A percentile compares a stretch with the other conserved stretches of the same genome.
Conservation (phyloP, 2,113 vertebrate species). For the Dunckerocampus dactyliophorus region DNA sequence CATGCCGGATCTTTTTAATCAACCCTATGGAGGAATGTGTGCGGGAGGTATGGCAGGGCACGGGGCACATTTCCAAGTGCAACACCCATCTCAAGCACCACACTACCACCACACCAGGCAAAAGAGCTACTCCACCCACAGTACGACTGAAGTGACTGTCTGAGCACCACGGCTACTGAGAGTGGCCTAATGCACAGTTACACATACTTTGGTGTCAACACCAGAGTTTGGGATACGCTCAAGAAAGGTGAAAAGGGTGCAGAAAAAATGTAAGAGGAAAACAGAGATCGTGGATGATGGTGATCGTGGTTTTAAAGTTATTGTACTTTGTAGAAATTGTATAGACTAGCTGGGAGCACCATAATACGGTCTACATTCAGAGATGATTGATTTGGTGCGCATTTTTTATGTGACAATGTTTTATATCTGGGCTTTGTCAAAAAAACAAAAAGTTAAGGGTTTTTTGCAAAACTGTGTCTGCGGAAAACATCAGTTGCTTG, state of each 20-base stretch:
- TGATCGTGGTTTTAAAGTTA: background rate
- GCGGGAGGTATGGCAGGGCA: conserved; percentile 30
- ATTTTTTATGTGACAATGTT: background rate
- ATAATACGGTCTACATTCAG: too few relatives aligned
- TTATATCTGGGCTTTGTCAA: background rate
- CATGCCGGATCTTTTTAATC: conserved; percentile 72
- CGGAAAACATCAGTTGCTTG: background rate
- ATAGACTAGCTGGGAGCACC: background rate
- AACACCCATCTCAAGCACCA: conserved; percentile 42
- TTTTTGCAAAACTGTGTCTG: background rate
- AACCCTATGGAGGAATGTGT: conserved; percentile 55
- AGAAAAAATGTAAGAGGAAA: conserved; percentile 4
- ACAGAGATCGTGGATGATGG: background rate
- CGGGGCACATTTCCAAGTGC: conserved; percentile 18
- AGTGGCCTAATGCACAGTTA: conserved; percentile 1
- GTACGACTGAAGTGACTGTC: conserved; percentile 92
- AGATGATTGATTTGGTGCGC: too few relatives aligned
- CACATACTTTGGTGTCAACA: background rate
- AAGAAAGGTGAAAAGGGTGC: background rate
- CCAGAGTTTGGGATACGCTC: conserved; percentile 13
- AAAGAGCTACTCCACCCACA: conserved; percentile 83
- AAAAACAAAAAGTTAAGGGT: too few relatives aligned
- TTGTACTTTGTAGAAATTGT: background rate
- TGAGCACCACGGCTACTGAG: conserved; percentile 50
- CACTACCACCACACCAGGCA: conserved; percentile 59